Conservation (phyloP, 2,797 vertebrate species). For the Clamator glandarius region DNA sequence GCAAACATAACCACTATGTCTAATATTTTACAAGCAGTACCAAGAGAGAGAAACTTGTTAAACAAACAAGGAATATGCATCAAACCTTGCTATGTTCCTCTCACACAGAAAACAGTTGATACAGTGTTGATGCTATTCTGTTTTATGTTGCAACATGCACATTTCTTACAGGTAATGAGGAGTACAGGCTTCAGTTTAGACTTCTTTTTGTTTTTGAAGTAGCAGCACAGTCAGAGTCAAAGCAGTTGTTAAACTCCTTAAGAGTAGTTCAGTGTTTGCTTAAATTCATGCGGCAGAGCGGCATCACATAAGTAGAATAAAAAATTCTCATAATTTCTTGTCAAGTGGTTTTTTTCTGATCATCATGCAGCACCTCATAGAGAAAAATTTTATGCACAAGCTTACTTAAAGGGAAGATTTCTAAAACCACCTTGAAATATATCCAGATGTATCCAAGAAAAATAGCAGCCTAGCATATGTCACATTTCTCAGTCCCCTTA, state of each 20-base stretch:
- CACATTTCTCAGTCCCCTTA: neutral
- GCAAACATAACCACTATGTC: neutral
- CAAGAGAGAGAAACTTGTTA: neutral
- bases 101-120: neutral
- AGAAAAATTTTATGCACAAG: neutral
- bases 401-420: neutral
- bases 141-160: neutral
- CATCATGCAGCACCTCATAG: neutral
- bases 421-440: neutral
- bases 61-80: neutral
- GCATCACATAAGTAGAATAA: neutral
- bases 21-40: neutral
- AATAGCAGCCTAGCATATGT: neutral
- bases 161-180: neutral
- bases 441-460: neutral
- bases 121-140: neutral
- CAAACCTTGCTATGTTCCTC: neutral
- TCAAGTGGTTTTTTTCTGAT: neutral
- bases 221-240: neutral
- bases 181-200: neutral
- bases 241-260: neutral
- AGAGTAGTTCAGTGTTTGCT: neutral
- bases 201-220: neutral
- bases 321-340: neutral
- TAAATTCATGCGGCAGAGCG: neutral